Base-by-base conservation (phyloP, 2,888 invertebrate species). In the Ptychoptera albimana region DNA sequence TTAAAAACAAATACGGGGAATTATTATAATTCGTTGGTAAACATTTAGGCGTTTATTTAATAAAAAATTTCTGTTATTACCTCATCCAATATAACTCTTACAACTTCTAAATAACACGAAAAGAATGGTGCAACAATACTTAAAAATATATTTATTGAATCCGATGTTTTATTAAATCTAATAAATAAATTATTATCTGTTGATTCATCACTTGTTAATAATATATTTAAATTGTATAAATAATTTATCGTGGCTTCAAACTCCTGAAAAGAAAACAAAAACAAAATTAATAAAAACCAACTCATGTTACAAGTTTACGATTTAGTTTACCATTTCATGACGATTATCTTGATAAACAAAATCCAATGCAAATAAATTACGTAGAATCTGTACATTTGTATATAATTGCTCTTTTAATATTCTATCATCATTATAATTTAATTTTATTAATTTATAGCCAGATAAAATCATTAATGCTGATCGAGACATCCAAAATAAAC, bases 401-500 rank as follows among this genome's bases (percentile, higher is more conserved):
- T 30, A 16, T 8, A 42, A 16, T 9, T 42, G 34, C n/a, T 15
- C 42, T 42, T 3, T 10, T 31, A 40, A 15, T 4, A 40, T 2
- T 12, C 15, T 15, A 11, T 32, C 34, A 11, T 34, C 15, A 11
- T 12, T n/a, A 8, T 35, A 16, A 37, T 44, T 55, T n/a, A 54
- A 56, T 1, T 51, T 50, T 38, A 56, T 51, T 14, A 60, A 47
- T 48, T 59, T 57, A 38, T 59, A 49, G 0, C 60, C 59, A 40
- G 71, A 62, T 40, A 72, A 52, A 31, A 69, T 61, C 42, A 82
- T 57, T 37, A 81, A 62, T 0, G 80, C 75, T 1, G 78, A 71
- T 50, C 78, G 73, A 31, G 77, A 69, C 15, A 85, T 56, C 64
- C 78, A 79, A 56, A 80, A 78, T 49, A 85, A 64, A 30, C 74